These are phyloP conservation scores for Mastacembelus armatus DNA, from an alignment of 2,797 vertebrate genomes.

Conservation along the genomic window DNA sequence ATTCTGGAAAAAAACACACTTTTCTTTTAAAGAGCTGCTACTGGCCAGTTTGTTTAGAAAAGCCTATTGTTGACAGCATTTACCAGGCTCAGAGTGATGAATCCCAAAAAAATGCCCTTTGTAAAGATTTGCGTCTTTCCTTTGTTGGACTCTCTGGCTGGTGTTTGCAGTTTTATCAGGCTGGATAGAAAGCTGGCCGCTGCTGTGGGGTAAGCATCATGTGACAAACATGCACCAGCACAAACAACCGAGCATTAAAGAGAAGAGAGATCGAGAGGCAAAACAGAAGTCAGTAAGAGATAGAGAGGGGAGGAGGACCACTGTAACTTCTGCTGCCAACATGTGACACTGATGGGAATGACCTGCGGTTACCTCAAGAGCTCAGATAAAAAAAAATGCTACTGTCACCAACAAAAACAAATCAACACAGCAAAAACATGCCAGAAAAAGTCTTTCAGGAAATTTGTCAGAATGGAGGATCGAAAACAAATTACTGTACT, in stretches of 20 bases:
- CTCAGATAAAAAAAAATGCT: constrained; percentile 13
- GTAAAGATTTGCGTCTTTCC: constrained; percentile 59
- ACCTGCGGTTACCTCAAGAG: constrained; percentile 48
- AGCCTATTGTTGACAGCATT: constrained; percentile 52
- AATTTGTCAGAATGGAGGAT: constrained; percentile 47
- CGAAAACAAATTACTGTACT: constrained; percentile 44
- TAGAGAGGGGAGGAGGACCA: constrained; percentile 21
- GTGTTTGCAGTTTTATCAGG: constrained; percentile 41
- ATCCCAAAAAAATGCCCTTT: constrained; percentile 51
- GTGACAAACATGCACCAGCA: constrained; percentile 55
- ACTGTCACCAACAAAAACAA: constrained; percentile 45
- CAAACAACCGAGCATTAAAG: constrained; percentile 51
- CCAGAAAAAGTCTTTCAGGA: constrained; percentile 17
- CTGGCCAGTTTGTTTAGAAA: constrained; percentile 48
- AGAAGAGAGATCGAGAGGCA: constrained; percentile 47
- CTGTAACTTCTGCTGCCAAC: constrained; percentile 49
- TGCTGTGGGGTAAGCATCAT: constrained; percentile 31
- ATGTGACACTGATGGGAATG: constrained; percentile 53
- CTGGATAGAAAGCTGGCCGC: constrained; percentile 36
- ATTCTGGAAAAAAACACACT: constrained; percentile 41
- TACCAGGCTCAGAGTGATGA: constrained; percentile 37
- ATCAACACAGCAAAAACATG: constrained; percentile 13
- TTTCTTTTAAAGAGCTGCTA: constrained; percentile 40
- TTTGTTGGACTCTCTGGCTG: constrained; percentile 54
- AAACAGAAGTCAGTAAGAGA: constrained; percentile 50